Evolutionary conservation across 2,797 vertebrate species (phyloP), one percentile per base, ranked within the genome.

Genomic region (Acridotheres tristis): DNA sequence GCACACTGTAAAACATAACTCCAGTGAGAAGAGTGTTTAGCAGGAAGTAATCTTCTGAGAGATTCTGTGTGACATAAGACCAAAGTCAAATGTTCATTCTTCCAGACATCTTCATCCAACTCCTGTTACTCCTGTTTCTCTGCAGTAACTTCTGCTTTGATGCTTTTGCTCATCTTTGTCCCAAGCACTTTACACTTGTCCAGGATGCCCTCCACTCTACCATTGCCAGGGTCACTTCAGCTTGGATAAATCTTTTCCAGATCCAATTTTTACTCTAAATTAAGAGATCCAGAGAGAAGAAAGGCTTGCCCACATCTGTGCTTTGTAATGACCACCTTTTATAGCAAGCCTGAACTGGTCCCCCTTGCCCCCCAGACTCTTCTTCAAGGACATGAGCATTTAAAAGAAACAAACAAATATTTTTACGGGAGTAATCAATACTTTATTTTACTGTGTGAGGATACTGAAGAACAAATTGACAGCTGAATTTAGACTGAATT

Each of bases 341-440:
- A 50, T 14, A 74, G 26, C 48, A 76, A 82, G 45, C 34, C 45
- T 74, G 20, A 85, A 62, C 7, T 1, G 1, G 20, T 34, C 7
- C 10, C 16, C 1, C 4, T 14, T 30, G 4, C 1, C 9, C 0
- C 3, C 2, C 9, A 32, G 23, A 55, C 10, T 5, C 10, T 61
- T 74, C 27, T 30, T 53, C 17, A 55, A 48, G 36, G 51, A 42
- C 34, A 36, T 36, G 16, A 59, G 4, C 14, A 38, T 79, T 85
- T 51, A 57, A 77, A 93, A 85, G 20, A 66, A 86, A 9, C 7
- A 62, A 83, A 7, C 4, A 23, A 6, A 2, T 22, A 13, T 66
- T 62, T 78, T 73, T 69, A 51, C 40, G 50, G 27, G 17, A 82
- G 34, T 51, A 83, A 81, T 75, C 16, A 54, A 58, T 87, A 54